Evolutionary conservation across 1,140 invertebrate genomes (phyloP).

Genomic region (Popillia japonica): DNA sequence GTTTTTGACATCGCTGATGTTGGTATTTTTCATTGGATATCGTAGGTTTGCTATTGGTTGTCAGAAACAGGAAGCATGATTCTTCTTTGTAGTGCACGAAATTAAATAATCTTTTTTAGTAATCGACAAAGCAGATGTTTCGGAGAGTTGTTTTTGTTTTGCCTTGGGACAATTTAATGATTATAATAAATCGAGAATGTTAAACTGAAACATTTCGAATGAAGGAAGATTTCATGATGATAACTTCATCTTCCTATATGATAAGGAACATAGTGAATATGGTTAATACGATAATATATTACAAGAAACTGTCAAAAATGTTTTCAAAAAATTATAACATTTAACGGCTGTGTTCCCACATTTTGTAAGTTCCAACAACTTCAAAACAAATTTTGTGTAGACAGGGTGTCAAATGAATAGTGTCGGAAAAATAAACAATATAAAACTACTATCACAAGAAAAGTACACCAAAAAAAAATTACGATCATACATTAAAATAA

Average conservation of each 20-base stretch:
- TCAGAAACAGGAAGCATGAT: conserved; percentile 8
- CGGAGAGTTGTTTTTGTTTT: not conserved
- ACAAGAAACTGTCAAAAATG: no score
- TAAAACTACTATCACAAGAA: no score
- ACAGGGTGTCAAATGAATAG: no score
- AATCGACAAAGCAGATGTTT: conserved; percentile 1
- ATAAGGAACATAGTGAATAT: not conserved
- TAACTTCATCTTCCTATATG: not conserved
- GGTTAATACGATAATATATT: no score
- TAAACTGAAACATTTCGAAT: not conserved
- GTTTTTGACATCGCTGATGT: conserved; percentile 4
- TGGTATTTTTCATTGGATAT: not conserved
- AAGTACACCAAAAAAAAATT: no score
- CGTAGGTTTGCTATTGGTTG: not conserved
- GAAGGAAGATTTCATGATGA: not conserved
- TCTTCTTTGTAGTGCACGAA: not conserved
- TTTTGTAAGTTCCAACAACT: no score
- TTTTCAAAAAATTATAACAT: no score
- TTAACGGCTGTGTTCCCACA: no score
- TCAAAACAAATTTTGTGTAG: no score
- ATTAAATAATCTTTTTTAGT: not conserved
- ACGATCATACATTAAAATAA: no score
- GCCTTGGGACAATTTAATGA: not conserved
- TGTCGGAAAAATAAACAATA: no score
- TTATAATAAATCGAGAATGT: not conserved